phyloP scores from a whole-genome alignment of 2,888 invertebrate genomes.

The Acrocyrtus sp. region DNA sequence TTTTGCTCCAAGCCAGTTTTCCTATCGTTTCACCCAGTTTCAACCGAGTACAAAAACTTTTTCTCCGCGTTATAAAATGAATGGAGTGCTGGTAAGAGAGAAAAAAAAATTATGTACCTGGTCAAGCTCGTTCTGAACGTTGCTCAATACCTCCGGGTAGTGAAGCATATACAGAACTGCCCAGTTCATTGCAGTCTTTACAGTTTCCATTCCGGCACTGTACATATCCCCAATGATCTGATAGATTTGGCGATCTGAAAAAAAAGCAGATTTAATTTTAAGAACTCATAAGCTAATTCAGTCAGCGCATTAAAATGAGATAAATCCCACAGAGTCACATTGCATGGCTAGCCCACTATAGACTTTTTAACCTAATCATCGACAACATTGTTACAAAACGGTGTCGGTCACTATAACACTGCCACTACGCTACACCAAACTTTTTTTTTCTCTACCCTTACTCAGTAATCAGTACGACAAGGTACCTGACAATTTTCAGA shows the following conservation, averaged over 20 bases:
- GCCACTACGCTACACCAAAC: neutral
- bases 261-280: too few relatives aligned
- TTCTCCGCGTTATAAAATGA: neutral
- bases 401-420: constrained; percentile 36
- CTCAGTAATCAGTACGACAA: constrained; percentile 15
- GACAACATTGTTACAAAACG: constrained; percentile 51
- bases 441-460: neutral
- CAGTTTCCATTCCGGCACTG: constrained; percentile 93
- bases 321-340: too few relatives aligned
- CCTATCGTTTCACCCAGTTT: constrained; percentile 47
- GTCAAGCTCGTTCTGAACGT: constrained; percentile 88
- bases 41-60: neutral
- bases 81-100: neutral
- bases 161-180: constrained; percentile 87
- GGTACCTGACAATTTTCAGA: constrained; percentile 46
- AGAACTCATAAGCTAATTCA: neutral
- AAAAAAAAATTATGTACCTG: constrained; percentile 68
- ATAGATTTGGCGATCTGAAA: constrained; percentile 86
- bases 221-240: constrained; percentile 92
- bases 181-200: constrained; percentile 90
- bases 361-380: constrained; percentile 5
- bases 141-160: constrained; percentile 81
- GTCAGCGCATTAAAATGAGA: too few relatives aligned
- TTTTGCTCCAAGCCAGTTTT: constrained; percentile 35
- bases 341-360: too few relatives aligned